A percentile compares a stretch with the other conserved stretches of the same genome.
phyloP scores from a whole-genome alignment of 1,140 invertebrate genomes.

The Tribolium madens region DNA sequence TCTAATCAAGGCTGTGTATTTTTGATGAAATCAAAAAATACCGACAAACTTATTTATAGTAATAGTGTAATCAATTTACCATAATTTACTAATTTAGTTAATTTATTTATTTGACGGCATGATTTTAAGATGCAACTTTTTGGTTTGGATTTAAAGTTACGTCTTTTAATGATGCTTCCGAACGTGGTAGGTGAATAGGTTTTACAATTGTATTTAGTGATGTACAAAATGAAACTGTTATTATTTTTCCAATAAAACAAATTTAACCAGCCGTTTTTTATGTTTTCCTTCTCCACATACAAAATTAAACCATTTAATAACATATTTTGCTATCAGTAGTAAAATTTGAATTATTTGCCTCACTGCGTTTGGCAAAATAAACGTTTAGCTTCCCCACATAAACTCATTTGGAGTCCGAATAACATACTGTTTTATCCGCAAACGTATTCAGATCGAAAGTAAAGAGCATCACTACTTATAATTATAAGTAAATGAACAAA shows the following conservation, averaged over 20 bases:
- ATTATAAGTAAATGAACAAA: no score
- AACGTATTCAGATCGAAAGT: no score
- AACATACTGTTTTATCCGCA: no score
- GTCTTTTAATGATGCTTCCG: slow-evolving; percentile 1
- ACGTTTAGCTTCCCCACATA: no score
- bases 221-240: slow-evolving; percentile 26
- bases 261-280: not conserved
- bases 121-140: slow-evolving; percentile 18
- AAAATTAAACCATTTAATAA: no score
- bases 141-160: not conserved
- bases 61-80: not conserved
- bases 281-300: not conserved
- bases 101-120: not conserved
- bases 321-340: no score
- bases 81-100: not conserved
- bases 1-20: slow-evolving; percentile 52
- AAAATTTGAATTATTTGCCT: no score
- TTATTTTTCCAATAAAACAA: slow-evolving; percentile 27
- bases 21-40: slow-evolving; percentile 50
- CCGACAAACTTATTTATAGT: slow-evolving; percentile 10
- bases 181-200: slow-evolving; percentile 7
- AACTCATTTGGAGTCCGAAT: no score
- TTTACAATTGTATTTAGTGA: slow-evolving; percentile 24
- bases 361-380: no score
- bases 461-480: no score